Conservation (phyloP, 2,797 vertebrate species). For the Gallirallus australis region DNA sequence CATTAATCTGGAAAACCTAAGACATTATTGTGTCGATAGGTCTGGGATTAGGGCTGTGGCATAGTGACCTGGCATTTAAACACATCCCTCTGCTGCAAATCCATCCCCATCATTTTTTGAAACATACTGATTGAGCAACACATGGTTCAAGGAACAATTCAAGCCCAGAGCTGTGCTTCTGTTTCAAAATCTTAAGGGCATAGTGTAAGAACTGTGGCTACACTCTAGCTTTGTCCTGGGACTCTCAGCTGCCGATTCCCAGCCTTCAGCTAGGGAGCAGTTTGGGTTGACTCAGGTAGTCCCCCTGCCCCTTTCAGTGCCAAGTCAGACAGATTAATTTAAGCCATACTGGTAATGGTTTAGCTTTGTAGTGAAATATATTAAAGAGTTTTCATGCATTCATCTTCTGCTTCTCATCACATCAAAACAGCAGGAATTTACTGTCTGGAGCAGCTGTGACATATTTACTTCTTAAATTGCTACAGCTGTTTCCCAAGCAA, state of each 20-base stretch:
- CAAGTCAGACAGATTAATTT: background rate
- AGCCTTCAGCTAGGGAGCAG: background rate
- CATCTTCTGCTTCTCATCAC: constrained; percentile 50
- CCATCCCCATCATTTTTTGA: background rate
- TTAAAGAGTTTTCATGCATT: constrained; percentile 21
- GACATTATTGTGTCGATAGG: background rate
- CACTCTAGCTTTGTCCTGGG: background rate
- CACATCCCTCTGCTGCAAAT: accelerated
- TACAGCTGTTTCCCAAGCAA: constrained; percentile 60
- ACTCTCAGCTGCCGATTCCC: background rate
- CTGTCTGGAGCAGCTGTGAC: constrained; percentile 50
- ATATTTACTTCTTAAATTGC: constrained; percentile 55
- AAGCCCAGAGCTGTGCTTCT: background rate
- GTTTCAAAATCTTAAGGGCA: background rate
- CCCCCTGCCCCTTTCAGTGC: background rate
- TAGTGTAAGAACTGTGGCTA: background rate
- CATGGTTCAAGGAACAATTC: background rate
- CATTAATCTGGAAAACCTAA: background rate
- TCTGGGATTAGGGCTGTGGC: background rate
- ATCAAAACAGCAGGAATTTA: constrained; percentile 28
- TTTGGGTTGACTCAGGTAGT: background rate
- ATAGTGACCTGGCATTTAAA: background rate
- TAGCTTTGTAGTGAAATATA: constrained; percentile 16
- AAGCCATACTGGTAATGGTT: background rate
- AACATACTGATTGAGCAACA: background rate